Evolutionary conservation across 2,888 invertebrate genomes (phyloP).

Genomic region (Rhyacophila evoluta): DNA sequence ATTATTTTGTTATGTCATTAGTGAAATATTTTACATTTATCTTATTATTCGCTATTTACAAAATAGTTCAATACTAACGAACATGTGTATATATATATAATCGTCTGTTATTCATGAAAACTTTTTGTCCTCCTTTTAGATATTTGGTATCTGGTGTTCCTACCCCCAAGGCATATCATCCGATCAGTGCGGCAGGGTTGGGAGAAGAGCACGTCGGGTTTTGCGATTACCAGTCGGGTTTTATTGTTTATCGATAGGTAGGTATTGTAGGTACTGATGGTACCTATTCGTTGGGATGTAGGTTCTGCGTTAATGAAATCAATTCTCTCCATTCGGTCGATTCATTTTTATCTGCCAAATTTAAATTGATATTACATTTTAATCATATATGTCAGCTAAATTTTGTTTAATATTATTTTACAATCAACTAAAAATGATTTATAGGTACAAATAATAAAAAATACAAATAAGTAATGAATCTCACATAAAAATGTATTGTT

Average conservation of each 20-base stretch:
- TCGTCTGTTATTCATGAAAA: neutral
- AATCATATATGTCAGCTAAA: neutral
- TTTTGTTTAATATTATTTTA: too few relatives aligned
- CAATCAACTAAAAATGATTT: too few relatives aligned
- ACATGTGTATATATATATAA: neutral
- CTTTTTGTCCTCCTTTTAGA: slow-evolving; percentile 14
- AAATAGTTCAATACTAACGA: too few relatives aligned
- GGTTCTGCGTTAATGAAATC: slow-evolving; percentile 13
- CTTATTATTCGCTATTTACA: slow-evolving; percentile 11
- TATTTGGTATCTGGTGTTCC: slow-evolving; percentile 18
- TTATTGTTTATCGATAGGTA: slow-evolving; percentile 22
- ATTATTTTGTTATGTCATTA: too few relatives aligned
- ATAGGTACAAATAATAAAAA: too few relatives aligned
- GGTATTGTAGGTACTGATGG: neutral
- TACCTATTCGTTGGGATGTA: neutral
- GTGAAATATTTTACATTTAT: too few relatives aligned
- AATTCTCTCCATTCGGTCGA: neutral
- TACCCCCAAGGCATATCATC: slow-evolving; percentile 20
- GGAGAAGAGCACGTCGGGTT: slow-evolving; percentile 11
- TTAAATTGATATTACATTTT: neutral
- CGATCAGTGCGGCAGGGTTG: slow-evolving; percentile 6
- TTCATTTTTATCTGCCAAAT: neutral
- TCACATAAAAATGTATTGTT: too few relatives aligned
- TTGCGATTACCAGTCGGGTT: neutral
- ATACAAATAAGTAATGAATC: too few relatives aligned